phyloP scores from a whole-genome alignment of 2,113 vertebrate genomes.

The Ciconia boyciana region DNA sequence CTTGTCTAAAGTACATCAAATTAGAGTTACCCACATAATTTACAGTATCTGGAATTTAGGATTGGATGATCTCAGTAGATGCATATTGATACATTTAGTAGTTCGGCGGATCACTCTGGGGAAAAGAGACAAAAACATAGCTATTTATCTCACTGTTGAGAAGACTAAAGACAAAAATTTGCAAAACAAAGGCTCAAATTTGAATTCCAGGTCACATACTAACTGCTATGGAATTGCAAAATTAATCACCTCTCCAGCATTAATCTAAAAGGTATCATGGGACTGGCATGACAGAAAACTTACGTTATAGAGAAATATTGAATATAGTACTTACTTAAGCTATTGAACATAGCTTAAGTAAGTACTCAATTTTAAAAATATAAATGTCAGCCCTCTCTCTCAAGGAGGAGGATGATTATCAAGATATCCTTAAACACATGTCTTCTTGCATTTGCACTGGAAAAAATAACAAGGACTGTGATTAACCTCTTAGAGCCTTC shows the following conservation, averaged over 20 bases:
- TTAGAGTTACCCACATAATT: neutral
- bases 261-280: neutral
- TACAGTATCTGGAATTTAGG: neutral
- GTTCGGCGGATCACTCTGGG: neutral
- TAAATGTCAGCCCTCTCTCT: neutral
- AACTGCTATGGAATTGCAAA: neutral
- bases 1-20: neutral
- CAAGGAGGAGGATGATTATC: neutral
- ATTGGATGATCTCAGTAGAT: neutral
- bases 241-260: neutral
- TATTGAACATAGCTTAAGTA: neutral
- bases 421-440: neutral
- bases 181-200: neutral
- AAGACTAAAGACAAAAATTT: neutral
- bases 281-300: neutral
- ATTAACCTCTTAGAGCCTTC: neutral
- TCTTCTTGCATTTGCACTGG: neutral
- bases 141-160: neutral
- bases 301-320: neutral
- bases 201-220: neutral
- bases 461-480: neutral
- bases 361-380: neutral
- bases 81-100: neutral
- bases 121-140: neutral
- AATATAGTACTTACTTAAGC: too few relatives aligned